A percentile compares a stretch with the other conserved stretches of the same genome.
phyloP scores from a whole-genome alignment of 1,140 invertebrate genomes.

The Diploscapter pachys region DNA sequence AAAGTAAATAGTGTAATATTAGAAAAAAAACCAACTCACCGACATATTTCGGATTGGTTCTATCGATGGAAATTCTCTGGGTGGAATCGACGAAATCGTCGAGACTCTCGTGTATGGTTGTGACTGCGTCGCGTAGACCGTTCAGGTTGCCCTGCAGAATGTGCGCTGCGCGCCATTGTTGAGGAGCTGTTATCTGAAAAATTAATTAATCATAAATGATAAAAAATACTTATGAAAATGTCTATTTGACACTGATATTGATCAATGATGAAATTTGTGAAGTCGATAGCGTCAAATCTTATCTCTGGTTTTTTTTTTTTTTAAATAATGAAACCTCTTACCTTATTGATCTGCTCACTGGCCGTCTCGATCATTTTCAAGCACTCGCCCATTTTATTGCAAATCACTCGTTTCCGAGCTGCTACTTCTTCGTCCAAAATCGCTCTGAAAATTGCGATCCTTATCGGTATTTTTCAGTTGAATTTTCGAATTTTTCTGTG shows the following conservation, averaged over 20 bases:
- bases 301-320: neutral
- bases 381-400: conserved; percentile 27
- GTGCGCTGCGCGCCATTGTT: conserved; percentile 19
- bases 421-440: conserved; percentile 13
- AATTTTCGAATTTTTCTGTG: neutral
- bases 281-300: neutral
- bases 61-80: conserved; percentile 26
- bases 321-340: neutral
- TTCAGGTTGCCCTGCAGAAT: conserved; percentile 19
- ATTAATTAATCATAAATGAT: conserved; percentile 4
- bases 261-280: neutral
- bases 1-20: too few relatives aligned
- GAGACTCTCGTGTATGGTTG: conserved; percentile 17
- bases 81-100: conserved; percentile 30
- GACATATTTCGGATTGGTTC: conserved; percentile 26
- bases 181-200: conserved; percentile 22
- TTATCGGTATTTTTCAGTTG: too few relatives aligned
- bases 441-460: conserved; percentile 13
- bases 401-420: conserved; percentile 3
- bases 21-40: conserved; percentile 21
- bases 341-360: conserved; percentile 22
- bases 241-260: neutral
- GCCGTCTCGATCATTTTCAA: conserved; percentile 16
- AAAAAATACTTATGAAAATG: neutral
- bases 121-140: conserved; percentile 21